Evolutionary conservation across 2,888 invertebrate genomes (phyloP).

Genomic region (Strigamia crassipes): DNA sequence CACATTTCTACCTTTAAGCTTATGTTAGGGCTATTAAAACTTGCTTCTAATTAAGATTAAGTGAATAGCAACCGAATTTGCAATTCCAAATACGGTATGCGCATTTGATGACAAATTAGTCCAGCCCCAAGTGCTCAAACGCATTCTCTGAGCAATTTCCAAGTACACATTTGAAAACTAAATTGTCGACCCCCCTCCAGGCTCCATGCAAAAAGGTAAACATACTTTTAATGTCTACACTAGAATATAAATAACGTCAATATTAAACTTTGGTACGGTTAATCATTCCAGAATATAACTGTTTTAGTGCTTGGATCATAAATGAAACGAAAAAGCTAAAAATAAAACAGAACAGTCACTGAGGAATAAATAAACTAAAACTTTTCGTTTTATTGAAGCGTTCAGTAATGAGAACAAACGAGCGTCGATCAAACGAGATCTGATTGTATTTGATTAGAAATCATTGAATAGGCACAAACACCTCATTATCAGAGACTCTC

Average conservation of each 20-base stretch:
- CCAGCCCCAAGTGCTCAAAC: background rate
- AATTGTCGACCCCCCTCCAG: no score
- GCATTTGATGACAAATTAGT: background rate
- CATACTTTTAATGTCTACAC: no score
- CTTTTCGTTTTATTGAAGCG: background rate
- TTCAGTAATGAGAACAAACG: background rate
- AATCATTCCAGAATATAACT: background rate
- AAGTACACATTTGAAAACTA: background rate
- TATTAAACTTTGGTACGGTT: background rate
- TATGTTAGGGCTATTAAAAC: background rate
- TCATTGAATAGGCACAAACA: background rate
- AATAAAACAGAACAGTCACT: background rate
- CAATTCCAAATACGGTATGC: background rate
- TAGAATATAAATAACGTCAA: no score
- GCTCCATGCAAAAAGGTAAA: no score
- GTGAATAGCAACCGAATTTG: background rate
- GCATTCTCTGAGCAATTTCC: background rate
- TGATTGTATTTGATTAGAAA: background rate
- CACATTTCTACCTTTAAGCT: no score
- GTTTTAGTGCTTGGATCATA: background rate
- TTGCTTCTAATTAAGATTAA: background rate
- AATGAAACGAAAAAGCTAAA: background rate
- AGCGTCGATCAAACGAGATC: background rate
- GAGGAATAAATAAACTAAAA: background rate
- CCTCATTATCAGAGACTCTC: background rate